Conservation (phyloP, 2,888 invertebrate species). For the Drosophila affinis region DNA sequence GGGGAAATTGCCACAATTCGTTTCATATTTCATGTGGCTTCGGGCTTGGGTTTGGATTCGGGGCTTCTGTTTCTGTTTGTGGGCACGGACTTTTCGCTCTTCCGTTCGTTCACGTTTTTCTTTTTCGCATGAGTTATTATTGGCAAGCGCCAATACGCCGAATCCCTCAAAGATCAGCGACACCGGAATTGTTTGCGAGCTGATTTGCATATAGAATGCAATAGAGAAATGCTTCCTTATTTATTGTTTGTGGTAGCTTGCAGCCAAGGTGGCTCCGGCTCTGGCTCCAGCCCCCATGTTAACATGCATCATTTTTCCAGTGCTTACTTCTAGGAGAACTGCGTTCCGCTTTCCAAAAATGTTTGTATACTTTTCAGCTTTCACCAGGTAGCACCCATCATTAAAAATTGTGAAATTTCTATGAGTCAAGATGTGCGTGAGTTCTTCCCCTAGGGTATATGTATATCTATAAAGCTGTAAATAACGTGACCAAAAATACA, state of each 20-base stretch:
- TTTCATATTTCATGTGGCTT: conserved; percentile 74
- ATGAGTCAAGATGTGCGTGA: conserved; percentile 8
- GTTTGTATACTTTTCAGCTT: conserved; percentile 32
- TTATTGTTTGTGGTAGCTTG: conserved; percentile 30
- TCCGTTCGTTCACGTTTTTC: conserved; percentile 1
- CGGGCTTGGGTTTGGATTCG: conserved; percentile 16
- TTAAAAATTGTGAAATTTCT: conserved; percentile 14
- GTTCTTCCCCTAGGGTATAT: background rate
- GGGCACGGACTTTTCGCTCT: conserved; percentile 6
- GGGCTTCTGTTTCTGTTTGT: conserved; percentile 24
- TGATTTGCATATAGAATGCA: conserved; percentile 75
- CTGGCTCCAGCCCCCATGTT: background rate
- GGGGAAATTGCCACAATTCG: conserved; percentile 75
- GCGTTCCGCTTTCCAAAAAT: background rate
- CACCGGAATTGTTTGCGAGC: conserved; percentile 38
- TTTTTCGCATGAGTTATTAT: conserved; percentile 68
- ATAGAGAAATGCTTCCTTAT: conserved; percentile 48
- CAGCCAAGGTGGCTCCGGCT: background rate
- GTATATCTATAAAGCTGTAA: conserved; percentile 6
- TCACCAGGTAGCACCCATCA: background rate
- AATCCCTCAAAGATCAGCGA: conserved; percentile 11
- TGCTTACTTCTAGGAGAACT: conserved; percentile 40
- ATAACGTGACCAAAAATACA: background rate
- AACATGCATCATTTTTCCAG: background rate
- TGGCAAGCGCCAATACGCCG: conserved; percentile 41